A percentile compares a stretch with the other conserved stretches of the same genome.
These are phyloP conservation scores for Anhinga rufa DNA, from an alignment of 2,113 vertebrate genomes.

Conservation along the genomic window DNA sequence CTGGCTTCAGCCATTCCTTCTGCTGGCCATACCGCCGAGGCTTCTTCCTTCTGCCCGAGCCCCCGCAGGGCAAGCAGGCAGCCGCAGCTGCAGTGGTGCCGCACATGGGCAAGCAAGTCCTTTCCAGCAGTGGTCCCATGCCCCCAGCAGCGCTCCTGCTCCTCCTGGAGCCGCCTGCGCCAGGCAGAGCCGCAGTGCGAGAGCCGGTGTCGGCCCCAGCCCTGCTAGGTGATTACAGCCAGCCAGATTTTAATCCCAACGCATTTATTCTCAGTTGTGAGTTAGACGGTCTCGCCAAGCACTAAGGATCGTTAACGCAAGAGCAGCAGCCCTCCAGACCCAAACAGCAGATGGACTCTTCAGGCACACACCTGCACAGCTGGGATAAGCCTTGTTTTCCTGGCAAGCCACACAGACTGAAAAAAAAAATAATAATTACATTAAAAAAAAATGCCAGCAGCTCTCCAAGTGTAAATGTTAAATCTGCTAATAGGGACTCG, in stretches of 20 bases:
- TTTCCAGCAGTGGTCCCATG: background rate
- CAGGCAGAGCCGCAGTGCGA: background rate
- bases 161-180: background rate
- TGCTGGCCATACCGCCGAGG: background rate
- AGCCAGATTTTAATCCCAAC: background rate
- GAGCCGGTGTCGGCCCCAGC: background rate
- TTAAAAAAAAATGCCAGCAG: background rate
- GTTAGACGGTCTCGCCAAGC: fast-evolving
- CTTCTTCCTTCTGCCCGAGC: background rate
- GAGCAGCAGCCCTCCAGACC: background rate
- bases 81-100: background rate
- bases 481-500: background rate
- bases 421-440: background rate
- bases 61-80: fast-evolving
- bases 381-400: background rate
- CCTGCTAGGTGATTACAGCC: background rate
- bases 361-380: background rate
- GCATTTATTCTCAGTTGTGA: background rate
- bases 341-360: background rate
- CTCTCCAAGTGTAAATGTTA: background rate
- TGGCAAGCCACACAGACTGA: background rate
- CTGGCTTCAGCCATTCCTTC: background rate
- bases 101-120: background rate
- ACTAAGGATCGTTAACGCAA: background rate
- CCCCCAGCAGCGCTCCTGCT: background rate